phyloP scores from a whole-genome alignment of 1,140 invertebrate species.

The Ganaspis sp. region DNA sequence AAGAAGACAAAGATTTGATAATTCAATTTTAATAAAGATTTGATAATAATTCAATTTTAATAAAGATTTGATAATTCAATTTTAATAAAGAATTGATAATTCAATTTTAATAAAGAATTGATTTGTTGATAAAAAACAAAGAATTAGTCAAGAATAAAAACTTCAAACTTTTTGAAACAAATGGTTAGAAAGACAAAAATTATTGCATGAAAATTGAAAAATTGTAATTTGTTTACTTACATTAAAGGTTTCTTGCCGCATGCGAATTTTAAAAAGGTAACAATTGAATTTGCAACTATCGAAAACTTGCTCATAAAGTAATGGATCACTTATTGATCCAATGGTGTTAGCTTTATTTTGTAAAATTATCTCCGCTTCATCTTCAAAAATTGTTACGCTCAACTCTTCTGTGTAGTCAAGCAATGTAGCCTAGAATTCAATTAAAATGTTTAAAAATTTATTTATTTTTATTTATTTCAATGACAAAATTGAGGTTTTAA shows the following conservation, averaged over 20 bases:
- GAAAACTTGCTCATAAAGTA: conserved; percentile 81
- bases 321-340: conserved; percentile 82
- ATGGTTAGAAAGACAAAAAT: background rate
- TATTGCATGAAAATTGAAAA: background rate
- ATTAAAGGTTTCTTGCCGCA: conserved; percentile 93
- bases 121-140: conserved; percentile 24
- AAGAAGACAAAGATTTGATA: conserved; percentile 32
- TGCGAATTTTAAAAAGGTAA: conserved; percentile 88
- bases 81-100: background rate
- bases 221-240: conserved; percentile 76
- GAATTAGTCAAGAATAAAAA: conserved; percentile 29
- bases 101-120: background rate
- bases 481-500: background rate
- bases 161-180: background rate
- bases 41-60: too few species aligned
- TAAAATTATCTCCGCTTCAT: conserved; percentile 89
- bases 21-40: background rate
- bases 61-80: conserved; percentile 23
- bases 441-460: conserved; percentile 40
- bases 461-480: background rate
- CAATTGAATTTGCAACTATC: conserved; percentile 86
- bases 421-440: conserved; percentile 81
- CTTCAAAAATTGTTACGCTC: conserved; percentile 94
- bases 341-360: conserved; percentile 86
- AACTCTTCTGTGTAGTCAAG: conserved; percentile 88